A percentile compares a stretch with the other conserved stretches of the same genome.
These are phyloP conservation scores for Microctonus brassicae DNA, from an alignment of 2,888 invertebrate genomes.

Conservation along the genomic window DNA sequence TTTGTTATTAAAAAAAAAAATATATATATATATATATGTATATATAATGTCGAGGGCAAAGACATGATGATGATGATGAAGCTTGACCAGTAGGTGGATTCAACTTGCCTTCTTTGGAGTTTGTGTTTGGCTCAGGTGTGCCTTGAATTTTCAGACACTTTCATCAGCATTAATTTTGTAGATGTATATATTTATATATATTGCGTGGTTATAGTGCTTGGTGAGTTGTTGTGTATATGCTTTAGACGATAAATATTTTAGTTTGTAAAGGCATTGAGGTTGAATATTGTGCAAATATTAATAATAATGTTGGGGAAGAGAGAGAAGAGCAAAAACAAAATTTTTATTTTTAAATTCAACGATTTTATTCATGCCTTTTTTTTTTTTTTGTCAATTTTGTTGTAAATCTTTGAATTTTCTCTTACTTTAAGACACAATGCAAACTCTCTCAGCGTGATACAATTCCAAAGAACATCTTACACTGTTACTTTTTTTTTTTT, in stretches of 20 bases:
- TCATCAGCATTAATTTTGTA: not conserved
- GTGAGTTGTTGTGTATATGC: not conserved
- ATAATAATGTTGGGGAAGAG: not conserved
- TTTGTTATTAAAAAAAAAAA: too few species aligned
- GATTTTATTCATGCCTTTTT: too few species aligned
- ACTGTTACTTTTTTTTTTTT: not conserved
- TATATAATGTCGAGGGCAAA: slow-evolving; percentile 7
- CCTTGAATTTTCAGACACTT: slow-evolving; percentile 3
- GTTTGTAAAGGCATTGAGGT: not conserved
- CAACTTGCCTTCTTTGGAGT: slow-evolving; percentile 4
- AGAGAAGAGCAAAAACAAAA: not conserved
- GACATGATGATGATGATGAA: too few species aligned
- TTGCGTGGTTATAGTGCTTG: not conserved
- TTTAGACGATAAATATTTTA: not conserved
- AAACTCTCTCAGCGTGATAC: not conserved
- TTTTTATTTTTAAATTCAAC: not conserved
- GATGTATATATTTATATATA: not conserved
- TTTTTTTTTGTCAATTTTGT: not conserved
- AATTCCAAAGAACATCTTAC: not conserved
- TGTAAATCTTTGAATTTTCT: not conserved
- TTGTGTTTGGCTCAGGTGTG: not conserved
- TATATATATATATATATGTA: too few species aligned
- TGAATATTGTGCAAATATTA: too few species aligned
- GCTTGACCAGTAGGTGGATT: slow-evolving; percentile 7
- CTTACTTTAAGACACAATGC: not conserved